Evolutionary conservation across 2,888 invertebrate species (phyloP).

Genomic region (Operophtera brumata): DNA sequence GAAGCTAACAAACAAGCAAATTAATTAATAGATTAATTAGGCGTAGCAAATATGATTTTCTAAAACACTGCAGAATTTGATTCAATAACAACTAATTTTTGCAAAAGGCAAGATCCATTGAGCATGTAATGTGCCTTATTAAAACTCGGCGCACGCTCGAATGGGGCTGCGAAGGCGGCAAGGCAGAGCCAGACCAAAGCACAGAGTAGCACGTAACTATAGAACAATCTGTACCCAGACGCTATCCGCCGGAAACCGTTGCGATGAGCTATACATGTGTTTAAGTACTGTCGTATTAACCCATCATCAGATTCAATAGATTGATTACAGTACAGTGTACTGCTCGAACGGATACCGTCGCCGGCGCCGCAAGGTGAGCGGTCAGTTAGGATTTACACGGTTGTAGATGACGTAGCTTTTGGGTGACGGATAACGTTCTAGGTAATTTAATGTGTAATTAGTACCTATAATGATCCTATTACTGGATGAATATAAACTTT

Average conservation of each 20-base stretch:
- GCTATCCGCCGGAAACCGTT: constrained; percentile 65
- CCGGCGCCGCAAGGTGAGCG: not conserved
- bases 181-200: constrained; percentile 34
- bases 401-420: not conserved
- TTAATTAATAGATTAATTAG: no score
- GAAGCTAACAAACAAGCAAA: constrained; percentile 6
- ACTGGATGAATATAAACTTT: not conserved
- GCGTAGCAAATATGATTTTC: no score
- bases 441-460: not conserved
- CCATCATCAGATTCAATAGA: constrained; percentile 34
- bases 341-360: constrained; percentile 16
- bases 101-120: constrained; percentile 23
- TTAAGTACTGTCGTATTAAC: constrained; percentile 17
- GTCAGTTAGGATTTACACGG: not conserved
- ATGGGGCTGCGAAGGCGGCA: constrained; percentile 53
- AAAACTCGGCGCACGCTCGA: constrained; percentile 62
- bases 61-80: constrained; percentile 17
- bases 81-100: constrained; percentile 21
- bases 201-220: constrained; percentile 1
- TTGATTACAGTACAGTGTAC: constrained; percentile 32
- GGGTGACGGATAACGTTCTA: not conserved
- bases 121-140: constrained; percentile 53
- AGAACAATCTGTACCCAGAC: constrained; percentile 39
- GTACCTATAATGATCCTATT: not conserved
- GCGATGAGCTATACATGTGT: constrained; percentile 37